Conservation (phyloP, 1,140 invertebrate genomes). For the Solen grandis region DNA sequence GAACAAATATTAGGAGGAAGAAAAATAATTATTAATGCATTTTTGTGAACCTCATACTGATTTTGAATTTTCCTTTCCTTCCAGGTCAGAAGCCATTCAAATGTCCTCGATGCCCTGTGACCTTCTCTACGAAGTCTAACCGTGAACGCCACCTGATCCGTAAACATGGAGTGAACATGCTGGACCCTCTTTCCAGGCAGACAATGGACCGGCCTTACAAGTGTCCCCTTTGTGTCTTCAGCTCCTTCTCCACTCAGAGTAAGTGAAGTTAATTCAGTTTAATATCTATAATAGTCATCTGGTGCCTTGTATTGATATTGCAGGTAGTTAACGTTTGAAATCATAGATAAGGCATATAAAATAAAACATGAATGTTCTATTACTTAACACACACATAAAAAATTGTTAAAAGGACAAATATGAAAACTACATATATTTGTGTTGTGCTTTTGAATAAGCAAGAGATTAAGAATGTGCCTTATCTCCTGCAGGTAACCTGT, state of each 20-base stretch:
- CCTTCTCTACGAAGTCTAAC: conserved; percentile 98
- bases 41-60: neutral
- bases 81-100: conserved; percentile 97
- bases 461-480: neutral
- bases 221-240: conserved; percentile 91
- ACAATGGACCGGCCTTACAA: conserved; percentile 89
- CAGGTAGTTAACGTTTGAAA: no score
- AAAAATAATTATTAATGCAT: conserved; percentile 19
- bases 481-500: conserved; percentile 66
- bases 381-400: no score
- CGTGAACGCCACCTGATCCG: conserved; percentile 95
- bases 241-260: conserved; percentile 91
- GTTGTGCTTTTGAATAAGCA: no score
- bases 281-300: no score
- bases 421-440: no score
- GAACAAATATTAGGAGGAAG: neutral
- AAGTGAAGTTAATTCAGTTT: conserved; percentile 79
- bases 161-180: conserved; percentile 86
- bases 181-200: conserved; percentile 75
- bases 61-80: neutral
- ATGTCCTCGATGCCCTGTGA: conserved; percentile 93
- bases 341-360: no score
- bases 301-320: no score
- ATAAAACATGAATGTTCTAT: no score
- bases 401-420: no score